Base-by-base conservation (phyloP, 64 coral and sea anemone species). In the Acropora yongei region DNA sequence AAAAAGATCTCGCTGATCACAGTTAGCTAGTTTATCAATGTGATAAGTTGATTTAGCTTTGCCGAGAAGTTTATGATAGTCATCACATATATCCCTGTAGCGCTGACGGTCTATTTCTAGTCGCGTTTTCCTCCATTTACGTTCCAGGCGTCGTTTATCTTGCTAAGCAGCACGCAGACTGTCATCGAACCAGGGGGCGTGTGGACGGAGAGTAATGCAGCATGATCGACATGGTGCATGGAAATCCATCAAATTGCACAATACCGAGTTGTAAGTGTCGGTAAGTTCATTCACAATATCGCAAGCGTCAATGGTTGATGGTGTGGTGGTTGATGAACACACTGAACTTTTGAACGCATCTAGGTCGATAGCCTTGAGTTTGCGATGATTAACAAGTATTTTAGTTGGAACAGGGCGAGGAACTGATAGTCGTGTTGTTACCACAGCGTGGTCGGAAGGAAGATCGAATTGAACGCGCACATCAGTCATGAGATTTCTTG, bases 381-480 rank as follows among this genome's bases (percentile, higher is more conserved):
- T 79, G 49, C 49, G 16, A 50, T 13, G 87, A 48, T 47, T 57
- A 67, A 7, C 55, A 3, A 55, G 51, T 55, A 74, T 74, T 43
- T 74, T 5, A 30, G 72, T 74, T 30, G 41, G n/a, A 43, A 2
- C 41, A 49, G 78, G 78, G 3, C 78, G 78, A 80, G 78, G 78
- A 48, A 80, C 9, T n/a, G 78, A 48, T 6, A 80, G 10, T 49
- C 47, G 44, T 48, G 44, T 18, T 17, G 47, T 80, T 80, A 80
- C 78, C 11, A 80, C 10, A 80, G 78, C 78, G 55, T 80, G 78
- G 41, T 80, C 78, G 55, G 78, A 80, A 47, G 44, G 46, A 80
- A 80, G 78, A 80, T 80, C 78, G 2, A 80, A 80, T 14, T 80
- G 78, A 42, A 49, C 47, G 44, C 47, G 55, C 17, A 80, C 1